phyloP scores from a whole-genome alignment of 2,113 vertebrate genomes.

The Tragulus kanchil region DNA sequence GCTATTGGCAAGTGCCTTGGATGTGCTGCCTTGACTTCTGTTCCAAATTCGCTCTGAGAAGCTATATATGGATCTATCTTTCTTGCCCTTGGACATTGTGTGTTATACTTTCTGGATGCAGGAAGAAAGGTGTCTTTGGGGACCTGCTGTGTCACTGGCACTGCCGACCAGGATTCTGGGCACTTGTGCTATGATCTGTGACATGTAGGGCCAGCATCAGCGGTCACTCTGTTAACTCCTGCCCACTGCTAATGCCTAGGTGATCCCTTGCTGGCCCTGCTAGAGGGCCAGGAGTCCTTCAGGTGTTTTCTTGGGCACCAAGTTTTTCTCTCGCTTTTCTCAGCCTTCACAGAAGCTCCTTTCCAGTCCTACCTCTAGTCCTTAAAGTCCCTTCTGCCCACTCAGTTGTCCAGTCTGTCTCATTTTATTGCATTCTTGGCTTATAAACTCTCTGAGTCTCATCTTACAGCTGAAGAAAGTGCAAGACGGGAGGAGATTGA shows the following conservation, averaged over 20 bases:
- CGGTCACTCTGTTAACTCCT: background rate
- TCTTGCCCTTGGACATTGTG: background rate
- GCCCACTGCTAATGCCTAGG: too few species aligned
- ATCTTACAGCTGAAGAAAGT: background rate
- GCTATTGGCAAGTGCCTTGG: background rate
- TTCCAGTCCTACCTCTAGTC: background rate
- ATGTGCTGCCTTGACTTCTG: background rate
- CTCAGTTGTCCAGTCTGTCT: background rate
- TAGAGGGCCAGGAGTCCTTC: background rate
- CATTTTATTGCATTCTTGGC: background rate
- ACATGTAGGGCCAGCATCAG: background rate
- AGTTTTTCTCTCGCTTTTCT: background rate
- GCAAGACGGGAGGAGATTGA: background rate
- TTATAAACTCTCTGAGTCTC: background rate
- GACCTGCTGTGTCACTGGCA: background rate
- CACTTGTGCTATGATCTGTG: background rate
- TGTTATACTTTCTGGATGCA: background rate
- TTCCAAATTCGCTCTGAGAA: background rate
- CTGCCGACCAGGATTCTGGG: background rate
- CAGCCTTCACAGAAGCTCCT: background rate
- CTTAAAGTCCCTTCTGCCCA: background rate
- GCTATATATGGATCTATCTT: background rate
- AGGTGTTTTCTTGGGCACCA: background rate
- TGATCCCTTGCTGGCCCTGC: background rate
- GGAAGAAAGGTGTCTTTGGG: background rate